Conservation (phyloP, 2,888 invertebrate genomes). For the Thysanoteuthis rhombus region DNA sequence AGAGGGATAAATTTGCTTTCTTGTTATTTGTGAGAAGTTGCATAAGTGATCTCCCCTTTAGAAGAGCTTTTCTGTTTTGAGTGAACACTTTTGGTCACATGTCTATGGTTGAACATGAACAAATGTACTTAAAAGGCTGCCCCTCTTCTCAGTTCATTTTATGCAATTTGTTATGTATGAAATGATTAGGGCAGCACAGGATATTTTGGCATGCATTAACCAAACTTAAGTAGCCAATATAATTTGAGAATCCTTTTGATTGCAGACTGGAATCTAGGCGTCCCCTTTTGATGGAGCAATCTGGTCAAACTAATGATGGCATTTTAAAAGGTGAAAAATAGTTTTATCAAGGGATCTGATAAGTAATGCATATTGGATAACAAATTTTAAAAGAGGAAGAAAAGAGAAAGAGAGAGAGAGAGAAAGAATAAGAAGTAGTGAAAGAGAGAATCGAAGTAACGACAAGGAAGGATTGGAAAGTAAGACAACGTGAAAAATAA, state of each 20-base stretch:
- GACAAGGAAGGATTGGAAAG: background rate
- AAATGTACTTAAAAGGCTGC: conserved; percentile 12
- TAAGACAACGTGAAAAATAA: background rate
- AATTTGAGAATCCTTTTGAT: background rate
- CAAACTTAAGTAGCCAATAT: conserved; percentile 12
- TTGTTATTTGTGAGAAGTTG: background rate
- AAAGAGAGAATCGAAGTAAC: background rate
- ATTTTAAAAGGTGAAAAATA: conserved; percentile 12
- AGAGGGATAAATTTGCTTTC: background rate
- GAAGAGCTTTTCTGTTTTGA: background rate
- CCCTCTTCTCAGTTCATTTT: background rate
- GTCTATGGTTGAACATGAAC: background rate
- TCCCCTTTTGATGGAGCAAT: background rate
- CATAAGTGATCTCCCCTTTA: background rate
- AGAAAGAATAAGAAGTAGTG: no score
- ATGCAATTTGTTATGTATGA: background rate
- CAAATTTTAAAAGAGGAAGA: background rate
- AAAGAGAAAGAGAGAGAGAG: background rate
- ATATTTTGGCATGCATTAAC: background rate
- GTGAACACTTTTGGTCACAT: background rate
- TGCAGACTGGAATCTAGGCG: background rate
- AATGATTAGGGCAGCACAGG: background rate
- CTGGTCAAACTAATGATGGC: background rate
- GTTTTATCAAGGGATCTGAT: background rate
- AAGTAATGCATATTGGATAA: background rate